Conservation (phyloP, 2,797 vertebrate genomes). For the Enteromius mattozi region DNA sequence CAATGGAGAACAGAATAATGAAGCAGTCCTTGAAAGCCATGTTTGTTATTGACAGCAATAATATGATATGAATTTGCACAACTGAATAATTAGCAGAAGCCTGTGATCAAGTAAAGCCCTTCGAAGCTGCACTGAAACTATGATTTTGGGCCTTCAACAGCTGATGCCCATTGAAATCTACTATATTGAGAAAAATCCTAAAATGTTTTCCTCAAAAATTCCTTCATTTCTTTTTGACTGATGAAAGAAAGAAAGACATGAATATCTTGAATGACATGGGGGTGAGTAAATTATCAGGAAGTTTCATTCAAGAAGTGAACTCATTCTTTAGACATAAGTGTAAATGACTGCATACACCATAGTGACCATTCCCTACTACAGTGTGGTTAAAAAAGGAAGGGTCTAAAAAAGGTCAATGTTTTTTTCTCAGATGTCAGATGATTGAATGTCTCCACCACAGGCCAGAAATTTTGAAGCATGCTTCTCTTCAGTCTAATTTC, state of each 20-base stretch:
- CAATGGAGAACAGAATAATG: background rate
- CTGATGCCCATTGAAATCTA: background rate
- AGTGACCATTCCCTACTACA: background rate
- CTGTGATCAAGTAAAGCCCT: background rate
- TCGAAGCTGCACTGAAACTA: background rate
- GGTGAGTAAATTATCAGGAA: background rate
- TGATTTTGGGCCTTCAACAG: background rate
- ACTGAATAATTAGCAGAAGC: background rate
- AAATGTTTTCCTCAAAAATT: background rate
- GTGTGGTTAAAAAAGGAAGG: background rate
- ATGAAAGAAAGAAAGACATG: background rate
- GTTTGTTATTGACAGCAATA: background rate
- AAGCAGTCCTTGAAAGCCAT: background rate
- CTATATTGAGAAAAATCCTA: background rate
- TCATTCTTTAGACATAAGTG: background rate
- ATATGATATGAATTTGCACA: background rate
- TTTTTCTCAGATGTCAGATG: slow-evolving; percentile 5
- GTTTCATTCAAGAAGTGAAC: background rate
- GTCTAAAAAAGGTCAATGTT: slow-evolving; percentile 16
- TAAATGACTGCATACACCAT: background rate
- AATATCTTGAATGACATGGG: background rate
- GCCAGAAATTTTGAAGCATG: background rate
- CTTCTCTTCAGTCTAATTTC: slow-evolving; percentile 31
- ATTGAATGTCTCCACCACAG: slow-evolving; percentile 27
- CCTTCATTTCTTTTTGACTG: background rate